Conservation (phyloP, 53 echinoderm and acorn worm genomes). For the Patiria pectinifera region DNA sequence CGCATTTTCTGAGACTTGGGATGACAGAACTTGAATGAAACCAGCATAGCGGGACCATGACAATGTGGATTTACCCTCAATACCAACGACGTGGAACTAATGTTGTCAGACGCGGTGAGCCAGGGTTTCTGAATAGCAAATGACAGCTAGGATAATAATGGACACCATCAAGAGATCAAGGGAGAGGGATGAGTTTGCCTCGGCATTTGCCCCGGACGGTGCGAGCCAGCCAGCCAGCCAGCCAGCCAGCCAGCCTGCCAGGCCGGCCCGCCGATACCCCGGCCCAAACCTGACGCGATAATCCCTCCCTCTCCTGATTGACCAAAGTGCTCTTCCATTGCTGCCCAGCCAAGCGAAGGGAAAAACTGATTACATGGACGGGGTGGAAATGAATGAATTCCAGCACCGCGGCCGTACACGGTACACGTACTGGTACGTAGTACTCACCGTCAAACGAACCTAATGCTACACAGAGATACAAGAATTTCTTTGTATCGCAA, state of each 20-base stretch:
- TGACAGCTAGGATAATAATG: constrained; percentile 66
- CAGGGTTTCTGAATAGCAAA: constrained; percentile 44
- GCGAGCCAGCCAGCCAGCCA: neutral
- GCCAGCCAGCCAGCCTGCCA: neutral
- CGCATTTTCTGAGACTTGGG: neutral
- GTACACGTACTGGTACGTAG: neutral
- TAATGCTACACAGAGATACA: neutral
- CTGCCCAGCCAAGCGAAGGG: constrained; percentile 28
- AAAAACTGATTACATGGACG: constrained; percentile 47
- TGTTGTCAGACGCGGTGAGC: constrained; percentile 19
- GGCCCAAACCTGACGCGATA: constrained; percentile 39
- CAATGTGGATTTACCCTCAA: constrained; percentile 33
- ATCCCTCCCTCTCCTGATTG: constrained; percentile 43
- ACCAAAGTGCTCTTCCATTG: constrained; percentile 42
- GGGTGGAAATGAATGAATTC: constrained; percentile 31
- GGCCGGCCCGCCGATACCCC: neutral
- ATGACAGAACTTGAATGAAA: neutral
- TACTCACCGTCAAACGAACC: constrained; percentile 11
- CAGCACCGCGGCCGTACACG: neutral
- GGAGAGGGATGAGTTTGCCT: neutral
- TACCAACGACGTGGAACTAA: constrained; percentile 61
- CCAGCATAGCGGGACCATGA: neutral
- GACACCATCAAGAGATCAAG: constrained; percentile 54
- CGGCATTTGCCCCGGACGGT: neutral
- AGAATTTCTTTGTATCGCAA: no score